Evolutionary conservation across 2,888 invertebrate species (phyloP).

Genomic region (Dryadula phaetusa): DNA sequence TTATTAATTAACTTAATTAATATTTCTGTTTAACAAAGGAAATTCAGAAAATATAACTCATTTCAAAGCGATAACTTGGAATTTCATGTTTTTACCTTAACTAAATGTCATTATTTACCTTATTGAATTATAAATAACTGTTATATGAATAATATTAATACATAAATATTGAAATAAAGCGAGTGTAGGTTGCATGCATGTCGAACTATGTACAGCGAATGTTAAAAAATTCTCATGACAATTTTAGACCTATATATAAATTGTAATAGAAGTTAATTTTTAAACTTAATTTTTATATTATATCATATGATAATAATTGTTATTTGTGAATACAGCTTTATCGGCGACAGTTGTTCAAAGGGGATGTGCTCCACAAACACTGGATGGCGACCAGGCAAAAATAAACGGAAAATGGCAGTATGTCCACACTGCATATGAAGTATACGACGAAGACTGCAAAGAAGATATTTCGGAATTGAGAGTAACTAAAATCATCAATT

Average conservation of each 20-base stretch:
- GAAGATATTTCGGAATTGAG: conserved; percentile 84
- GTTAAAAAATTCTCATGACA: too few relatives aligned
- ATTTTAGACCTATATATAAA: too few relatives aligned
- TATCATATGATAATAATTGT: neutral
- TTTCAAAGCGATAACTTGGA: neutral
- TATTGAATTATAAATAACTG: neutral
- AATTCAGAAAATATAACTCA: neutral
- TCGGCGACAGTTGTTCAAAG: conserved; percentile 66
- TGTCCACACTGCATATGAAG: conserved; percentile 86
- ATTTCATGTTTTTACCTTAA: conserved; percentile 2
- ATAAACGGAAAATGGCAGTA: conserved; percentile 84
- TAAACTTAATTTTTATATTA: too few relatives aligned
- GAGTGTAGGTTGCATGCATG: too few relatives aligned
- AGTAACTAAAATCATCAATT: conserved; percentile 85
- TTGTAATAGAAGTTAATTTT: too few relatives aligned
- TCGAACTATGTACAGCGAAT: neutral
- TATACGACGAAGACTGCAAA: conserved; percentile 88
- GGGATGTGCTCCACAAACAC: conserved; percentile 89
- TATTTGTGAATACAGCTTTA: conserved; percentile 54
- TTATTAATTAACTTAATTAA: neutral
- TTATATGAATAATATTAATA: neutral
- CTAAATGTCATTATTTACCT: neutral
- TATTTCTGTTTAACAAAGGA: neutral
- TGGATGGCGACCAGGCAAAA: conserved; percentile 83
- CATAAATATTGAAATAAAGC: neutral